Conservation (phyloP, 1,140 invertebrate species). For the Drosophila aff. region DNA sequence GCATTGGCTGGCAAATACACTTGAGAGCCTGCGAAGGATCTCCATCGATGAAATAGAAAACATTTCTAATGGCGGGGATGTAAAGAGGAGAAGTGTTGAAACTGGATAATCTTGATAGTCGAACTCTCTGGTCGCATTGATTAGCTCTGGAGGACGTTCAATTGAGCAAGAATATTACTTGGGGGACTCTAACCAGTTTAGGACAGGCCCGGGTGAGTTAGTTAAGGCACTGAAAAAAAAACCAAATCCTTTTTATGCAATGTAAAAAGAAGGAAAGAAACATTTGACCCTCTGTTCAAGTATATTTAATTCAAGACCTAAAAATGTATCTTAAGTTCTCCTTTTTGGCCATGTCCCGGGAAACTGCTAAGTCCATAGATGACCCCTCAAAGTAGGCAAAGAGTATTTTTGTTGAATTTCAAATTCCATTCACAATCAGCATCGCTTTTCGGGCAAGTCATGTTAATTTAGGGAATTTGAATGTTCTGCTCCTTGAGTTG, state of each 20-base stretch:
- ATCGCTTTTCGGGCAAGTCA: not conserved
- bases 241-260: too few species aligned
- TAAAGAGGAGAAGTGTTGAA: constrained; percentile 21
- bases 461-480: constrained; percentile 6
- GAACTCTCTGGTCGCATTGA: constrained; percentile 31
- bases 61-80: constrained; percentile 33
- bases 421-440: constrained; percentile 8
- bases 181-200: constrained; percentile 20
- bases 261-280: not conserved
- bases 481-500: constrained; percentile 13
- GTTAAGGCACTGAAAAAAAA: constrained; percentile 10
- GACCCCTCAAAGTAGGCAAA: constrained; percentile 7
- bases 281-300: too few species aligned
- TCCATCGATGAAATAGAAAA: constrained; percentile 44
- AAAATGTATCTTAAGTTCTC: not conserved
- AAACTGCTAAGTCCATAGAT: not conserved
- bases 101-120: constrained; percentile 49
- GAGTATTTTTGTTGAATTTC: not conserved
- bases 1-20: constrained; percentile 39
- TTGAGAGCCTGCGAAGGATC: constrained; percentile 38
- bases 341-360: not conserved
- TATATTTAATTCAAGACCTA: not conserved
- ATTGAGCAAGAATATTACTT: constrained; percentile 39
- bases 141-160: constrained; percentile 26
- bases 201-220: not conserved